Evolutionary conservation across 53 echinoderm and acorn worm genomes (phyloP), one percentile per base, ranked within the genome.

Genomic region (Stichopus horrens): DNA sequence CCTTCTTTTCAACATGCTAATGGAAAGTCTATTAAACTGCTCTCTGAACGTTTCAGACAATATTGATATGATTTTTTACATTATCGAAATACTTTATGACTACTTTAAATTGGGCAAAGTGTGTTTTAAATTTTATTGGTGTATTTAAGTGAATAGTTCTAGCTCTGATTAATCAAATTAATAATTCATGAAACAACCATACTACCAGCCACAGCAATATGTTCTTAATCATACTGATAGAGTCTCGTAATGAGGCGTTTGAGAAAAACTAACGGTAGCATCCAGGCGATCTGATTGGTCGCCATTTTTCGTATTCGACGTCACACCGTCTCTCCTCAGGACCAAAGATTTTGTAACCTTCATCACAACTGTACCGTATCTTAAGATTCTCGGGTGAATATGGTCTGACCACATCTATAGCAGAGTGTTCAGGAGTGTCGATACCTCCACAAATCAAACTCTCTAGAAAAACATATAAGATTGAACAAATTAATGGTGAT

Each of bases 401-500:
- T 8, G 89, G 86, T 52, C 95, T 92, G 5, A 89, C 75, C 5
- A 93, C 94, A n/a, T 90, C 76, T 14, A 99, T 93, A 71, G 92
- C 90, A 5, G 93, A 93, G 78, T 99, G 93, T 10, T 65, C 88
- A 4, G 94, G 94, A 7, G 96, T 94, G 6, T 90, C 76, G 14
- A 99, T 65, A 37, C 95, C 95, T 6, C 99, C 99, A 58, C 99
- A 99, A 9, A 97, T 86, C 22, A 90, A 92, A 90, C 94, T 96
- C 86, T 94, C 95, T 97, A 89, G 55, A 80, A 76, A 76, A 58
- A 23, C 16, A 51, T 18, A 4, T n/a, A 14, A 68, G n/a, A 71
- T 71, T 16, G 19, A 9, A 4, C 59, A 37, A 37, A 37, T 37
- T 1, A 37, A 37, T 37, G 0, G 2, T 37, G 37, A 37, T 37